These are phyloP conservation scores for Scytalopus superciliaris DNA, from an alignment of 2,113 vertebrate species.

Conservation along the genomic window DNA sequence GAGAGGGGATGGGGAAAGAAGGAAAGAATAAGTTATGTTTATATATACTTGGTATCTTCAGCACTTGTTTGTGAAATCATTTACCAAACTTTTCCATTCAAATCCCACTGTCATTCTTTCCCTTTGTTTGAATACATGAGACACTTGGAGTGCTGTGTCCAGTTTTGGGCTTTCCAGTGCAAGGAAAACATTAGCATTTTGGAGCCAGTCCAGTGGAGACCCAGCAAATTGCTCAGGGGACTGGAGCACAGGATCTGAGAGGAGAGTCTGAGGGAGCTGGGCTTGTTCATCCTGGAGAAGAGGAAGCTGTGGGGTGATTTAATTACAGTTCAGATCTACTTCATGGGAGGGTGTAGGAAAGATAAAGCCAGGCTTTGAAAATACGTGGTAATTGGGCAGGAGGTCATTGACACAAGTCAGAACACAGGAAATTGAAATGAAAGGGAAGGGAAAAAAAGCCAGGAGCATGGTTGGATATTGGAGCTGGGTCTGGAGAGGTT, in stretches of 20 bases:
- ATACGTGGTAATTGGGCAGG: neutral
- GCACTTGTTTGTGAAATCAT: neutral
- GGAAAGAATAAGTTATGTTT: neutral
- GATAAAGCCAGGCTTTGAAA: neutral
- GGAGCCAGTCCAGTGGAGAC: neutral
- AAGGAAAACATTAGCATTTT: neutral
- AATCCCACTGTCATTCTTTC: neutral
- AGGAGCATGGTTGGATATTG: neutral
- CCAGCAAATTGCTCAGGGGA: neutral
- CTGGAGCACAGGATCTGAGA: neutral
- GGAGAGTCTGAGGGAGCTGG: neutral
- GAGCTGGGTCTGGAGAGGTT: neutral
- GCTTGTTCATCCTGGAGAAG: neutral
- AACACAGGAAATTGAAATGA: neutral
- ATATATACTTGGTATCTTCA: neutral
- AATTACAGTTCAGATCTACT: neutral
- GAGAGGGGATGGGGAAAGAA: rapidly evolving
- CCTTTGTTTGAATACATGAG: neutral
- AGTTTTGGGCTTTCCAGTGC: neutral
- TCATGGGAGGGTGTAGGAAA: neutral
- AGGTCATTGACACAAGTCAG: rapidly evolving
- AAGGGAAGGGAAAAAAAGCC: neutral
- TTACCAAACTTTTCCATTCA: neutral
- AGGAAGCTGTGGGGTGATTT: neutral
- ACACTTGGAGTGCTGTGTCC: neutral